Base-by-base conservation (phyloP, 37 sponge, comb jelly and placozoan genomes). In the Dysidea cf. avara region DNA sequence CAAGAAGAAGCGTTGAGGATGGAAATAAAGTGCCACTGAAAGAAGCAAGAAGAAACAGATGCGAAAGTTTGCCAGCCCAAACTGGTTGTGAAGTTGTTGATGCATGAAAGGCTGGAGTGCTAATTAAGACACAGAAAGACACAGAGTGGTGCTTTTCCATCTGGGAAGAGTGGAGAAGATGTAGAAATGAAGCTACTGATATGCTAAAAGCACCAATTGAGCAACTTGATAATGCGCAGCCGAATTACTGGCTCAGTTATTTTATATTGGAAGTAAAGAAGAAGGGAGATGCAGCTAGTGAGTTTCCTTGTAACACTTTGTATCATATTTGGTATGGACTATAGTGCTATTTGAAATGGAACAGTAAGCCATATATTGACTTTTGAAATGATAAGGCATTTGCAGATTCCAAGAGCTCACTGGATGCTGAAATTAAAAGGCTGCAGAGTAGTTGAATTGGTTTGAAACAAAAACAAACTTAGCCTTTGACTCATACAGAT, bases 251-350 rank as follows among this genome's bases (percentile, higher is more conserved):
- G 74, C 59, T 73, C 9, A 38, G 47, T 14, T 38, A 26, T 14
- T 73, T 73, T 28, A 39, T 73, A 16, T 33, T 73, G 39, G 74
- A 73, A n/a, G 61, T 58, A 2, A 32, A 62, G 14, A 73, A 37
- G 49, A 34, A 7, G 26, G 57, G 25, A 21, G 74, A 62, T n/a
- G n/a, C n/a, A n/a, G n/a, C n/a, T 3, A 55, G 22, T 22, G 61
- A 53, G 38, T 73, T 33, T 59, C 46, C 62, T 39, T 62, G 49
- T 39, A 73, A 73, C 74, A 58, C 62, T 5, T 49, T 73, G 3
- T 49, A 73, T 31, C 60, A 73, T 32, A 57, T 73, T 35, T 39
- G 59, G 33, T 34, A 47, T 38, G 74, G 74, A 9, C 30, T 73
- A 39, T 60, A 60, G 74, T 13, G 74, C 4, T 62, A 73, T 38